Evolutionary conservation across 2,113 vertebrate species (phyloP), one percentile per base, ranked within the genome.

Genomic region (Manacus vitellinus): DNA sequence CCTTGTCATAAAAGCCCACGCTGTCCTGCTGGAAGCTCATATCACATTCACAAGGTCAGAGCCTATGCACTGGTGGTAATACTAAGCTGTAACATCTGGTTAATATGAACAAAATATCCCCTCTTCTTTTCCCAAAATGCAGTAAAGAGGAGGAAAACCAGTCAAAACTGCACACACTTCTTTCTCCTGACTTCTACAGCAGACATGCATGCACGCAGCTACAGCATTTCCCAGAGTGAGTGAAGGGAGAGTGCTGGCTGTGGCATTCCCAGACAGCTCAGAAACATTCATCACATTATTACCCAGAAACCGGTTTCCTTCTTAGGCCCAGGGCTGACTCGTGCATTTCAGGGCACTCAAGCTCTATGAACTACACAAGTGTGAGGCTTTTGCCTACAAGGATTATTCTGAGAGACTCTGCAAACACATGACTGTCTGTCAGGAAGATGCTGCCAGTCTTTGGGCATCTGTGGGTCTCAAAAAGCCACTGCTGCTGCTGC

Each of bases 31-130:
- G 79, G 54, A 67, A 95, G 41, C 72, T 86, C 44, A 14, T 0
- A 0, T 10, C 0, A 0, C 27, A 52, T 68, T 47, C 74, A 46
- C 30, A 39, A 70, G 76, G 41, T 35, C 76, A 63, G 54, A 86
- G 23, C 62, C 33, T 18, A 15, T 13, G 16, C 2, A 4, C 3
- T 71, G 33, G 39, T 55, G 47, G 51, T 28, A 77, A 78, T 39
- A 24, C 9, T 59, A 17, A 59, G 27, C 54, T 61, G 23, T 59
- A 35, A 81, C 12, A 47, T 66, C 31, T 8, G 1, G 28, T 70
- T 55, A 66, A 10, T 10, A 27, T 0, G 6, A 73, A 25, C 25
- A 66, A 92, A 96, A 81, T 18, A 80, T 18, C 30, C 31, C 14
- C n/a, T 30, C 19, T 74, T 37, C 44, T 62, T 54, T 74, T 51